Evolutionary conservation across 2,113 vertebrate species (phyloP), one percentile per base, ranked within the genome.

Genomic region (Speoplatyrhinus poulsoni): DNA sequence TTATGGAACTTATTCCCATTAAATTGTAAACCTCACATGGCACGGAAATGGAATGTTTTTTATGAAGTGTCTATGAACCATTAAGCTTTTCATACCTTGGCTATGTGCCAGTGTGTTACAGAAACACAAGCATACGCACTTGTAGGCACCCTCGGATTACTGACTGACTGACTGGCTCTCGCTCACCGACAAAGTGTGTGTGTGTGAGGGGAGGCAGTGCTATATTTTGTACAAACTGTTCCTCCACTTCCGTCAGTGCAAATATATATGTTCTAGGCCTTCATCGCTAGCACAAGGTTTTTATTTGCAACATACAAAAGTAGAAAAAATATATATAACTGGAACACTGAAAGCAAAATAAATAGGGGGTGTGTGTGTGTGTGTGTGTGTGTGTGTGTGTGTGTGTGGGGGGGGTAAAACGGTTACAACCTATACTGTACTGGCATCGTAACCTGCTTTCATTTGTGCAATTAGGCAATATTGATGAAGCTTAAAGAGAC

Each of bases 141-240:
- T 15, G 10, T 19, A 19, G 3, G 15, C 16, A 33, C 49, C 41
- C 49, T 33, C 26, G 26, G 10, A 33, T 13, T 16, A 50, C 62
- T 26, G 46, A 63, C 62, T 36, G 3, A 63, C 62, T 65, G 72
- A 80, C 73, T 64, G 52, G 67, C 54, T 36, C 62, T 47, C 12
- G 1, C 8, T 66, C 60, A 69, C 9, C 10, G 52, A 41, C 77
- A 60, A 63, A 49, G 3, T 49, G 49, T 11, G 49, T 11, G 49
- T 52, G 49, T 15, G 49, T 52, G 6, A 3, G 9, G 10, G 49
- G 11, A 12, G 49, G 11, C 13, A 52, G 11, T 52, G 49, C 9
- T 12, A 49, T 49, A 11, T 52, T 74, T 70, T 72, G 75, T 56
- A 72, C 67, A 81, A 81, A 81, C 78, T 17, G 75, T 70, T 85